Evolutionary conservation across 1,140 invertebrate genomes (phyloP), one percentile per base, ranked within the genome.

Genomic region (Heliconius himera): DNA sequence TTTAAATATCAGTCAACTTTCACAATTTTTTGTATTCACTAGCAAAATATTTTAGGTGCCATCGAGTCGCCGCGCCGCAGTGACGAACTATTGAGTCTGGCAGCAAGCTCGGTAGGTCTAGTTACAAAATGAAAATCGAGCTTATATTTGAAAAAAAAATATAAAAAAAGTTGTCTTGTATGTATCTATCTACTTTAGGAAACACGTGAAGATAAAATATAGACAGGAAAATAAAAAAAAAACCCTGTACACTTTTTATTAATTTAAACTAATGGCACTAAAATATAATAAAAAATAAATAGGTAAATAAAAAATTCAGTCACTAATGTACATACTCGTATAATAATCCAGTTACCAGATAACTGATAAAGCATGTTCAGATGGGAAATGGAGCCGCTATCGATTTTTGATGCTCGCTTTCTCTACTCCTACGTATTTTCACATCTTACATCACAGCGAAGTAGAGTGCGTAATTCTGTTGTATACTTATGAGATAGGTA

Each of bases 351-450:
- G 33, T 75, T 66, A 29, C 22, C 22, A 33, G 36, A 75, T 56
- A 75, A 66, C 33, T 75, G 74, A 75, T 75, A 75, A 75, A 66
- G 36, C 54, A 60, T 18, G 73, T 74, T 54, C 51, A 36, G 16
- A 41, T 49, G 74, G n/a, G 74, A 60, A 66, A 22, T 66, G 60
- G 60, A 66, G 4, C 26, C 60, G 46, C 18, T 74, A 75, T 75
- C 66, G 74, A 75, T 75, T 75, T 66, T 75, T 41, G 29, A 75
- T 75, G 74, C 60, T 49, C 29, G 60, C 74, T 75, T 75, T 75
- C 54, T 60, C 51, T n/a, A 74, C 49, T 29, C 73, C 73, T 51
- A 74, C 73, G 41, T 29, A 20, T 74, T 49, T 74, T 51, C 26
- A 74, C 49, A 46, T 74, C 18, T 54, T 74, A 20, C 22, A 66